phyloP scores from a whole-genome alignment of 1,140 invertebrate genomes.

The Triops longicaudatus region DNA sequence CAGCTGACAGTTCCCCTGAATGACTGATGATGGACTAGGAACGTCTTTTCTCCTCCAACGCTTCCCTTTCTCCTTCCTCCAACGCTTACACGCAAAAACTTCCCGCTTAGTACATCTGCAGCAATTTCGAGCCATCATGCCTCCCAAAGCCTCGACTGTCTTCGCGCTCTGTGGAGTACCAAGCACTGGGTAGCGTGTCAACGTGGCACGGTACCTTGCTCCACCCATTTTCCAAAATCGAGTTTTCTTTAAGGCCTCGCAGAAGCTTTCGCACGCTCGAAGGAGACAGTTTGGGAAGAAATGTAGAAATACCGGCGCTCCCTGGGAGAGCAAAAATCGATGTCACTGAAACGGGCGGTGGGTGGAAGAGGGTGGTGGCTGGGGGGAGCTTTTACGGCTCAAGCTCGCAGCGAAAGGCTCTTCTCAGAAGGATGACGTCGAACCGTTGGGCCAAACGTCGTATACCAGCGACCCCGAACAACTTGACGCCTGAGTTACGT shows the following conservation, averaged over 20 bases:
- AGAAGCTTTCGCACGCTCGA: neutral
- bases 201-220: neutral
- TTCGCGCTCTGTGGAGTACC: neutral
- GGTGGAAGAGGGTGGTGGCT: neutral
- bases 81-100: neutral
- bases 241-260: neutral
- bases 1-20: neutral
- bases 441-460: slow-evolving; percentile 5
- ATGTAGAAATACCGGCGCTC: neutral
- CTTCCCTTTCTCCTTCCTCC: neutral
- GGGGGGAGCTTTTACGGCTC: neutral
- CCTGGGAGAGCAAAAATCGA: neutral
- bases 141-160: too few relatives aligned
- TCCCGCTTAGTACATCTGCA: neutral
- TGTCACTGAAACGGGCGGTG: neutral
- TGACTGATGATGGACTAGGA: neutral
- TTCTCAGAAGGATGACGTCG: slow-evolving; percentile 1
- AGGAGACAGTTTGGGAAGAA: neutral
- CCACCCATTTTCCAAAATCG: neutral
- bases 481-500: slow-evolving; percentile 3
- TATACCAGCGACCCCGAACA: neutral
- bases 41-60: neutral
- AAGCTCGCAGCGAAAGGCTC: neutral
- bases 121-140: neutral
- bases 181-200: neutral